Evolutionary conservation across 2,113 vertebrate species (phyloP).

Genomic region (Amphilophus citrinellus): DNA sequence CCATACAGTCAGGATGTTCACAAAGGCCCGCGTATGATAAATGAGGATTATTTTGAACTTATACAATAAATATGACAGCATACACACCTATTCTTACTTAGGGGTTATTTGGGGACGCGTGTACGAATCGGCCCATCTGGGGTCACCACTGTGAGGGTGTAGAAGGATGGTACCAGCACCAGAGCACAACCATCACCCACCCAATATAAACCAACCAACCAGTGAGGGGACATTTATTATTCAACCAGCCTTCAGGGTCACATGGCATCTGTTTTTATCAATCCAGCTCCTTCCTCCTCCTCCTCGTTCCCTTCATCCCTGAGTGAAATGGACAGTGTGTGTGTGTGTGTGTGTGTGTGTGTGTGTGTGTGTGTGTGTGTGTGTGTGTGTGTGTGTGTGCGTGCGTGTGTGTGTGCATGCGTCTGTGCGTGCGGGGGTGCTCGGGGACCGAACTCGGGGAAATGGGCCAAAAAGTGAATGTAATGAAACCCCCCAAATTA

Average conservation of each 20-base stretch:
- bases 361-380: neutral
- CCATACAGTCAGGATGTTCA: neutral
- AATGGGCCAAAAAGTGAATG: constrained; percentile 80
- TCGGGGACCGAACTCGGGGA: constrained; percentile 77
- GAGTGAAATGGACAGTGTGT: constrained; percentile 34
- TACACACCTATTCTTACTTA: neutral
- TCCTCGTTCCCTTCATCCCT: constrained; percentile 26
- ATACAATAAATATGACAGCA: neutral
- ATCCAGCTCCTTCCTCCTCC: neutral
- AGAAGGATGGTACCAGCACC: neutral
- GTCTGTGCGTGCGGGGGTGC: constrained; percentile 11
- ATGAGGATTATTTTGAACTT: neutral
- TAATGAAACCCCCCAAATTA: constrained; percentile 81
- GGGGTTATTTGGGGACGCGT: neutral
- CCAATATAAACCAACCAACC: constrained; percentile 5
- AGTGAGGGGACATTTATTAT: constrained; percentile 1
- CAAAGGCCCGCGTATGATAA: too few relatives aligned
- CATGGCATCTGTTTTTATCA: neutral
- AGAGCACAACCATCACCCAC: neutral
- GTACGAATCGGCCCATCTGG: neutral
- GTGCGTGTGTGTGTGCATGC: neutral
- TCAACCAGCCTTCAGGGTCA: constrained; percentile 15
- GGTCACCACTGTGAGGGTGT: neutral
- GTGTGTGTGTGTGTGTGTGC: neutral
- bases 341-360: neutral